Evolutionary conservation across 2,113 vertebrate species (phyloP), one percentile per base, ranked within the genome.

Genomic region (Nannobrachium achirus): DNA sequence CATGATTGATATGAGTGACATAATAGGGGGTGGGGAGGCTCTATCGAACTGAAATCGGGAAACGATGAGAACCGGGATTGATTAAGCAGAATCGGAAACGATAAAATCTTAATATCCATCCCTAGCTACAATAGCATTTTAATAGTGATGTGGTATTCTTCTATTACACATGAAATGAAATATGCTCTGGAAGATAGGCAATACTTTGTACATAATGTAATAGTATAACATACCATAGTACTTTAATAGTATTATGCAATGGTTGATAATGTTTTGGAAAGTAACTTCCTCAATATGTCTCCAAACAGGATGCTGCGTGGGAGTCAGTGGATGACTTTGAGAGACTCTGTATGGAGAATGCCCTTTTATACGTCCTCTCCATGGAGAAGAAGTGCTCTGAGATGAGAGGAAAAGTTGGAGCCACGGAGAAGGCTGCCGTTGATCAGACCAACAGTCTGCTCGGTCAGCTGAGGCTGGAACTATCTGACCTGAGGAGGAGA

Each of bases 371-470:
- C 0, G 4, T 49, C 41, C 6, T 10, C 5, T 73, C 6, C 63
- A 1, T 60, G 75, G 56, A 76, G 58, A 73, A 10, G 51, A 85
- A 53, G 33, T 44, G 64, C 42, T 19, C 14, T 10, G 82, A 77
- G 51, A 68, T 83, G 62, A 81, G 67, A 49, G 71, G 62, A 8
- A 77, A 74, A 48, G 60, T 75, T 13, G 73, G 73, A 63, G 59
- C 66, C n/a, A 44, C 63, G 8, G 82, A 85, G 66, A 85, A 79
- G 58, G 49, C 70, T 1, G 82, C 70, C 46, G 50, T 85, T 15
- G 73, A 81, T 52, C 10, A 78, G 69, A 72, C 59, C 3, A 38
- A 39, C 6, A 7, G 0, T 20, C 59, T 1, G 8, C 2, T 75
- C 1, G 0, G 70, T 4, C 44, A 13, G 3, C 76, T 88, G 60